Conservation (phyloP, 2,797 vertebrate genomes). For the Bradypus variegatus region DNA sequence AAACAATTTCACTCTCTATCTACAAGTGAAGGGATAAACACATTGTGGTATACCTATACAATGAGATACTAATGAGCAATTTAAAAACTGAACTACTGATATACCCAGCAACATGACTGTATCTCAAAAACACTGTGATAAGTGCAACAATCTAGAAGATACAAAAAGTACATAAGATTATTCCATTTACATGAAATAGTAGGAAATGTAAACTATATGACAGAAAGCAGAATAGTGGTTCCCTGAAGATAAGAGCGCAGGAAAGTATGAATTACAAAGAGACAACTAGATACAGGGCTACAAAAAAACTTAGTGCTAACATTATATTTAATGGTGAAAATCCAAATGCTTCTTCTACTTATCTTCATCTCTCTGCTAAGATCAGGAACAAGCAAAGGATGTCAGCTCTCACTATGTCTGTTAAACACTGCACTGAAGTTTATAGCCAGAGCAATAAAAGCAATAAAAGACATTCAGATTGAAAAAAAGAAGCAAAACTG, state of each 20-base stretch:
- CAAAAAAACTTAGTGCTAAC: not conserved
- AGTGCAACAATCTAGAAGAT: not conserved
- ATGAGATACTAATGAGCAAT: not conserved
- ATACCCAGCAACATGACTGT: not conserved
- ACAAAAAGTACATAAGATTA: not conserved
- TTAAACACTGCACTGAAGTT: not conserved
- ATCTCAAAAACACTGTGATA: not conserved
- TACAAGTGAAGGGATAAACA: not conserved
- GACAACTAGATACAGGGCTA: not conserved
- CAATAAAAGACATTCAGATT: not conserved
- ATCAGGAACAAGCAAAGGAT: not conserved
- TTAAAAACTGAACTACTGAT: not conserved
- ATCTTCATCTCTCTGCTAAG: not conserved
- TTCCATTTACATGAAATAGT: not conserved
- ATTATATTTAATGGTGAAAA: not conserved
- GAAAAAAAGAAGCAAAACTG: not conserved
- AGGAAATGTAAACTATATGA: not conserved
- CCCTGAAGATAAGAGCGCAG: not conserved
- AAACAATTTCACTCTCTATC: not conserved
- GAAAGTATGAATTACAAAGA: not conserved
- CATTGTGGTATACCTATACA: not conserved
- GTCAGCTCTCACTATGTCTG: not conserved
- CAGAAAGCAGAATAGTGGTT: not conserved
- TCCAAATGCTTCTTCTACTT: not conserved
- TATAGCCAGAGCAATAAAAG: not conserved